These are phyloP conservation scores for Eriocheir sinensis DNA, from an alignment of 1,140 invertebrate species.

Conservation along the genomic window DNA sequence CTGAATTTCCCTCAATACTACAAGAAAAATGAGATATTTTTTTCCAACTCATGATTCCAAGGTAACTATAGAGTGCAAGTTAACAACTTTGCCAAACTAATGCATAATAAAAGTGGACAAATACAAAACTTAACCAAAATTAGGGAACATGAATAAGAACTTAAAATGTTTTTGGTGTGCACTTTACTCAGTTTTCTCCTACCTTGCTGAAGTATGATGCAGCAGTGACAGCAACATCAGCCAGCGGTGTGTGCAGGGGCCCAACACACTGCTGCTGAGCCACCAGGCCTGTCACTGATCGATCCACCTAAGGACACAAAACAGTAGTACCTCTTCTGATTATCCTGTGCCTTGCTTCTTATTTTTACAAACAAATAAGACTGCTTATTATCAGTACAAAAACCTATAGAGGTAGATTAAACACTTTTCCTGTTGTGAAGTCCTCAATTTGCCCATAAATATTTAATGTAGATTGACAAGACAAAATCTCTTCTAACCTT, in stretches of 20 bases:
- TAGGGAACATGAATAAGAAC: background rate
- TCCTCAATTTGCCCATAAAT: too few species aligned
- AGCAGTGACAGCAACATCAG: slow-evolving; percentile 96
- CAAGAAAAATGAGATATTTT: too few species aligned
- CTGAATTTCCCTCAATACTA: too few species aligned
- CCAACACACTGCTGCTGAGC: slow-evolving; percentile 99
- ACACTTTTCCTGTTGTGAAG: too few species aligned
- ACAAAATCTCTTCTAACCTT: too few species aligned
- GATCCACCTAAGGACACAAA: slow-evolving; percentile 87
- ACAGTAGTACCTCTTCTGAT: too few species aligned
- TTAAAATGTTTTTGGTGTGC: background rate
- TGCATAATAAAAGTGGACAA: background rate
- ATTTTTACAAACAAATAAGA: too few species aligned
- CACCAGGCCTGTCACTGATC: slow-evolving; percentile 97
- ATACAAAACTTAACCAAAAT: background rate
- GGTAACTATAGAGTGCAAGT: background rate
- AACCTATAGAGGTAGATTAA: too few species aligned
- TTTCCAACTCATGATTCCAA: too few species aligned
- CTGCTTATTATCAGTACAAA: too few species aligned
- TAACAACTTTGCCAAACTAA: background rate
- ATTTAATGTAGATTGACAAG: too few species aligned
- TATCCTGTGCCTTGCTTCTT: too few species aligned
- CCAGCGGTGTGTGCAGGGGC: slow-evolving; percentile 95
- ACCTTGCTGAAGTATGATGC: slow-evolving; percentile 85
- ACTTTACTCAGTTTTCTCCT: background rate